These are phyloP conservation scores for Cephus spinipes DNA, from an alignment of 2,888 invertebrate species.

Conservation along the genomic window DNA sequence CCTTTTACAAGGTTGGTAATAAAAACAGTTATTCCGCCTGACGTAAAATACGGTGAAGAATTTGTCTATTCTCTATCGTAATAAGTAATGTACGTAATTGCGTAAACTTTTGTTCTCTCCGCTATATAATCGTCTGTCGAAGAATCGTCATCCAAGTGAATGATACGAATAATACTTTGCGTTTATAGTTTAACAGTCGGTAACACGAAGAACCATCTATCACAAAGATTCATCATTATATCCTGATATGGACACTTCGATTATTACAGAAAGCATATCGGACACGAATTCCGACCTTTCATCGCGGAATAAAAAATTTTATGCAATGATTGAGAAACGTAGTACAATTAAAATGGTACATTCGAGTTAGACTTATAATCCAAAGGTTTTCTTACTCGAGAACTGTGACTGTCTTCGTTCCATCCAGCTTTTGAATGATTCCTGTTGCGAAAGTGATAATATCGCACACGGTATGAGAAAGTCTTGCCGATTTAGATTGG, in stretches of 20 bases:
- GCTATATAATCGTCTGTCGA: background rate
- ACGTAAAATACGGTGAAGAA: background rate
- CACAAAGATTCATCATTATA: background rate
- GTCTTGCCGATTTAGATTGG: background rate
- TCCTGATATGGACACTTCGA: background rate
- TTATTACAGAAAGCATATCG: background rate
- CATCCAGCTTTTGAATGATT: background rate
- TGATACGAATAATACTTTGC: background rate
- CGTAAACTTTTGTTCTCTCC: background rate
- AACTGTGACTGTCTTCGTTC: background rate
- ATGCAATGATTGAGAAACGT: background rate
- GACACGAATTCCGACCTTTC: background rate
- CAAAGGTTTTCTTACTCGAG: background rate
- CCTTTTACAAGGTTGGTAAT: background rate
- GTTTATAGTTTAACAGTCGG: background rate
- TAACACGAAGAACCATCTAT: background rate
- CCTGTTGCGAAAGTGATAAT: background rate
- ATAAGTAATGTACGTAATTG: background rate
- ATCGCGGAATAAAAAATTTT: background rate
- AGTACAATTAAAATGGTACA: background rate
- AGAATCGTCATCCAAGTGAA: background rate
- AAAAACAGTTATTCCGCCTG: background rate
- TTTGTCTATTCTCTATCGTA: background rate
- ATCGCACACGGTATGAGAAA: background rate
- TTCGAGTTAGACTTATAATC: background rate